Evolutionary conservation across 2,797 vertebrate species (phyloP), one percentile per base, ranked within the genome.

Genomic region (Anguilla anguilla): DNA sequence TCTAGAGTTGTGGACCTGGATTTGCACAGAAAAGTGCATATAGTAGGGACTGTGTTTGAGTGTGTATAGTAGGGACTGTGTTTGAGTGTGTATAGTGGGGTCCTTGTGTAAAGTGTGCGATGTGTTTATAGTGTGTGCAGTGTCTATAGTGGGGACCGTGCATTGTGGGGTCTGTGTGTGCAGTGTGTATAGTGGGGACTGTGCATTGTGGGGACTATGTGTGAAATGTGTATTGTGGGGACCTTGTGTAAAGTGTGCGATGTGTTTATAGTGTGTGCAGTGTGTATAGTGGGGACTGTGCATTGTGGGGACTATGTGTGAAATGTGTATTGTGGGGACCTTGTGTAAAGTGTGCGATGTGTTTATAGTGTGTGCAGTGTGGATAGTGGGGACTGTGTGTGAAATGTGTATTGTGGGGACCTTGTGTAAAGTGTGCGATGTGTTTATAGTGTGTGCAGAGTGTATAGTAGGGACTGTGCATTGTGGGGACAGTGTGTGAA

Each of bases 1-100:
- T 61, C 15, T 61, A 61, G 35, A 39, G 74, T 43, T 35, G 74
- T 79, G 31, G n/a, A 25, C 17, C 10, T 77, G 17, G 59, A n/a
- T 72, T n/a, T 72, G 67, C 10, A 31, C 28, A 64, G 67, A 6
- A n/a, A 6, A 31, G 67, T 72, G 67, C 11, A 9, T 72, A 31
- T 31, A 72, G 28, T 72, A 10, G 98, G 98, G 89, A 99, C 89
- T 59, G 98, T 99, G 96, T 98, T 96, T 64, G 6, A 19, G 61
- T 64, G 61, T 64, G 61, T 25, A 64, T 64, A 64, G 61, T 64
- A 25, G 2, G 17, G 19, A 19, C 17, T 64, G 4, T 19, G 61
- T 64, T 3, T 25, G 57, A 5, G 22, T 64, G 61, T 64, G 61
- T 25, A 64, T 64, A 64, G 22, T 64, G 61, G 3, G 22, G 17